Evolutionary conservation across 2,113 vertebrate genomes (phyloP).

Genomic region (Petrocephalus zakoni): DNA sequence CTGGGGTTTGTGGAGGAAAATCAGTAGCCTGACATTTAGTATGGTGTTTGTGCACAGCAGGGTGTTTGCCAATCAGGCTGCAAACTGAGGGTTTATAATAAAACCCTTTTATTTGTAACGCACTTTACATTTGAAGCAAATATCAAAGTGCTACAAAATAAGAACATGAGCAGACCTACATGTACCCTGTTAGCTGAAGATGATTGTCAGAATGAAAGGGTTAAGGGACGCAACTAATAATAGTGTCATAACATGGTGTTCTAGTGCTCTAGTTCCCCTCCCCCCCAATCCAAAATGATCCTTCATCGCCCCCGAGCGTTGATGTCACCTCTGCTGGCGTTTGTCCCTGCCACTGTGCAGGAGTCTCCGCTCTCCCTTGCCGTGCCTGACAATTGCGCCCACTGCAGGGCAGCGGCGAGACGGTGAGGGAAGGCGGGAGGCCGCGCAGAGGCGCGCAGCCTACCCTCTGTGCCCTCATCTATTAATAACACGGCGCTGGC

Average conservation of each 20-base stretch:
- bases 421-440: neutral
- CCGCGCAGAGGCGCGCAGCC: neutral
- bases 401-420: neutral
- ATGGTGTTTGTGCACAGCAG: too few species aligned
- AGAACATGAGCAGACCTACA: neutral
- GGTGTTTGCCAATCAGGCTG: too few species aligned
- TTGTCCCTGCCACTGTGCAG: neutral
- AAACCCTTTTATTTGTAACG: too few species aligned
- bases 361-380: neutral
- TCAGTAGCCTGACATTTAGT: neutral
- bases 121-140: too few species aligned
- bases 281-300: neutral
- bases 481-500: conserved; percentile 41
- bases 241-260: neutral
- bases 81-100: too few species aligned
- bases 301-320: neutral
- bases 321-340: neutral
- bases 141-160: too few species aligned
- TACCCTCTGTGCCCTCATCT: conserved; percentile 40
- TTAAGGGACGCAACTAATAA: neutral
- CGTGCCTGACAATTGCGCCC: neutral
- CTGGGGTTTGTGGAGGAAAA: neutral
- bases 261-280: neutral
- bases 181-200: neutral
- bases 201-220: neutral